Evolutionary conservation across 2,113 vertebrate species (phyloP), one percentile per base, ranked within the genome.

Genomic region (Pedetes capensis): DNA sequence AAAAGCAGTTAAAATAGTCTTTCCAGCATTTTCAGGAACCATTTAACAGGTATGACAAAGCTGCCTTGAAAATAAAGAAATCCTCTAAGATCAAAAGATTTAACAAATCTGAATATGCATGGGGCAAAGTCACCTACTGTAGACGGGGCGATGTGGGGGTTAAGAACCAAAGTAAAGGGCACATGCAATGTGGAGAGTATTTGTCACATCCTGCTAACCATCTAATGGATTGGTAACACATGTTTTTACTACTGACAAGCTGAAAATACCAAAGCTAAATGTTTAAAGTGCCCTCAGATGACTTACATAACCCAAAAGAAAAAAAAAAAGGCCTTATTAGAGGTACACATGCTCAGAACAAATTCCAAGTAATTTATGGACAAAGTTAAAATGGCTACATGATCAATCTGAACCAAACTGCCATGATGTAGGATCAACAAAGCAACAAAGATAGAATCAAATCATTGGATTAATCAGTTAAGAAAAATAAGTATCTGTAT

Each of bases 1-100:
- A 68, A 89, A 68, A 95, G 8, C 17, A 47, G 17, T 82, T 91
- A 57, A 87, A 57, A 86, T 69, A 82, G 80, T 94, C 69, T 51
- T 32, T 71, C 13, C 55, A 66, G 17, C 53, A 37, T 72, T 4
- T 57, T 88, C 59, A 74, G 76, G 86, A 89, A 55, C 4, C 13
- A 61, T 63, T 88, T 68, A 64, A 85, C 81, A 66, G 85, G 44
- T 34, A 76, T 72, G 20, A 27, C 68, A 44, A 44, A 71, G 23
- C 37, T 89, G 47, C 11, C 53, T 82, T 86, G 55, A 57, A 91
- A 61, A 49, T 69, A 37, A 94, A 66, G 39, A 94, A 34, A 76
- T 53, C 6, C 7, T 34, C 2, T 27, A 75, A 61, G 4, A 22
- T 81, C n/a, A 55, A 82, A 93, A 44, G 18, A 27, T n/a, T 93